phyloP scores from a whole-genome alignment of 2,113 vertebrate species.

The Sinocyclocheilus anophthalmus region DNA sequence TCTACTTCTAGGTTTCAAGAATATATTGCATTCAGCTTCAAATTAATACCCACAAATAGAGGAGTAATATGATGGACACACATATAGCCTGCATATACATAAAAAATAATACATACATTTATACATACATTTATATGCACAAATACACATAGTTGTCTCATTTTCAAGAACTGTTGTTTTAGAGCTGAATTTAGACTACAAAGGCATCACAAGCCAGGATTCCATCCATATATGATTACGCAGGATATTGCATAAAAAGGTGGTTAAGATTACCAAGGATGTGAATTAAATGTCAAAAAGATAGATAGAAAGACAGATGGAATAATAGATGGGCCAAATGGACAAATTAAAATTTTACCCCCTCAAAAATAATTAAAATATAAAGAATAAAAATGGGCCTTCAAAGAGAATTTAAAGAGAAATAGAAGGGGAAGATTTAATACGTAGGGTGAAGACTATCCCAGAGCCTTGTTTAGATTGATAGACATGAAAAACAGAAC shows the following conservation, averaged over 20 bases:
- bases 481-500: no score
- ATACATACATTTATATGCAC: background rate
- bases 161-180: background rate
- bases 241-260: background rate
- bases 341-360: background rate
- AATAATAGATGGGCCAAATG: background rate
- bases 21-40: background rate
- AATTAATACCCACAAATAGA: background rate
- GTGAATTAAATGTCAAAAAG: background rate
- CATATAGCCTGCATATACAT: background rate
- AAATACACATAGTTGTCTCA: background rate
- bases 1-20: background rate
- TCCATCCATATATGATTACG: background rate
- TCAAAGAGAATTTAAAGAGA: no score
- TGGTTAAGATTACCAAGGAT: no score
- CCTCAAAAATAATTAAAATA: no score
- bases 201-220: background rate
- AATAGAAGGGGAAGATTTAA: no score
- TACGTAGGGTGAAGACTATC: no score
- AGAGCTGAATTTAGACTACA: background rate
- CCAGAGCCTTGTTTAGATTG: no score
- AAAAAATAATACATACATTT: background rate
- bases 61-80: background rate
- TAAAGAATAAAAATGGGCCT: no score
- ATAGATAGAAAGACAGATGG: background rate